Percentiles rank a stretch among this genome's conserved stretches.
phyloP scores from a whole-genome alignment of 2,797 vertebrate species.

The Ctenochaetus hawaiiensis region DNA sequence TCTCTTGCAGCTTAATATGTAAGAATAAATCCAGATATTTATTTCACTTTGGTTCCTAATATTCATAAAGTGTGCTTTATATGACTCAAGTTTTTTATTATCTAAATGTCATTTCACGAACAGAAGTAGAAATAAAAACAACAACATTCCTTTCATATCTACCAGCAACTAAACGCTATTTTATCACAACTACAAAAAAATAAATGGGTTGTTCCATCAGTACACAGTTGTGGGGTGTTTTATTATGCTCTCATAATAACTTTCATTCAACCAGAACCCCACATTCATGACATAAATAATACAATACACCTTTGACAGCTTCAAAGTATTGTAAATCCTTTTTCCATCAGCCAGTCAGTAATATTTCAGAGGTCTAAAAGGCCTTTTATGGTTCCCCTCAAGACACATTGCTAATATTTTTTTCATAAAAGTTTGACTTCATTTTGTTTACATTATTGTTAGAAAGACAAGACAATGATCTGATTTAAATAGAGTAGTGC shows the following conservation, averaged over 20 bases:
- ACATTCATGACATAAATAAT: background rate
- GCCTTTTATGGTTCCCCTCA: background rate
- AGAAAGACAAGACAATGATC: slow-evolving; percentile 16
- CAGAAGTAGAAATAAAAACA: background rate
- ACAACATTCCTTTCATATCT: background rate
- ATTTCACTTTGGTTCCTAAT: background rate
- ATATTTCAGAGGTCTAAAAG: background rate
- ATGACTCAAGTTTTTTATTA: background rate
- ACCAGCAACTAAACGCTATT: background rate
- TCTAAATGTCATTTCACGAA: slow-evolving; percentile 12
- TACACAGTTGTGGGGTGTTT: background rate
- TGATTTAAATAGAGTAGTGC: slow-evolving; percentile 16
- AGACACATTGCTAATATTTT: background rate
- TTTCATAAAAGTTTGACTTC: background rate
- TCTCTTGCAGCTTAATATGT: background rate
- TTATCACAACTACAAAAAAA: background rate
- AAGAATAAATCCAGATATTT: background rate
- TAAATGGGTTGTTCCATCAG: background rate
- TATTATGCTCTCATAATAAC: background rate
- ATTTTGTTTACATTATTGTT: background rate
- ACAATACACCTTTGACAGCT: background rate
- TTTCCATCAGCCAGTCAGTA: background rate
- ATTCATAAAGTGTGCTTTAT: no score
- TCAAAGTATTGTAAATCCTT: background rate
- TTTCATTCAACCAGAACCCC: background rate